Evolutionary conservation across 2,888 invertebrate species (phyloP).

Genomic region (Sepiola atlantica): DNA sequence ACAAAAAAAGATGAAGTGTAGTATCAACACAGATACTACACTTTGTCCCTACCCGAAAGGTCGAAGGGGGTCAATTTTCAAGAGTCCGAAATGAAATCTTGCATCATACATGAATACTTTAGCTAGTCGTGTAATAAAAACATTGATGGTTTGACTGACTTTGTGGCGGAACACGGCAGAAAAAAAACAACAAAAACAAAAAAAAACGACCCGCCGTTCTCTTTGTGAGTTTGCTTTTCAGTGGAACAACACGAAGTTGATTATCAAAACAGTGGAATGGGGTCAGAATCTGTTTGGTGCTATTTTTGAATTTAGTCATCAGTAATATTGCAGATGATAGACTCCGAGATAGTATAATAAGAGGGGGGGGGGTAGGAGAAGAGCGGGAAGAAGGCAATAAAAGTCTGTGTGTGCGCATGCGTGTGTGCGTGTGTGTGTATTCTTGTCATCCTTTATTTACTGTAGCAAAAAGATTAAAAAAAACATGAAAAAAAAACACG

Average conservation of each 20-base stretch:
- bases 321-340: neutral
- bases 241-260: neutral
- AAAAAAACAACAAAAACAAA: neutral
- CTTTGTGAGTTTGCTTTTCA: neutral
- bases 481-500: neutral
- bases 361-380: neutral
- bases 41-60: no score
- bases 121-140: neutral
- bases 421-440: neutral
- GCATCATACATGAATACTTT: no score
- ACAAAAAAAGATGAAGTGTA: no score
- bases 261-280: neutral
- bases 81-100: no score
- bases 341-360: neutral
- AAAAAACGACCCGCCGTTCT: neutral
- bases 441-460: neutral
- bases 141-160: neutral
- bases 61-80: no score
- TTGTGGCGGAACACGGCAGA: neutral
- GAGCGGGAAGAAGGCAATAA: neutral
- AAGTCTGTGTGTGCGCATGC: neutral
- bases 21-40: no score
- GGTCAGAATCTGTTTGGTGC: neutral
- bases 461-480: neutral
- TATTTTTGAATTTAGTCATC: neutral